Evolutionary conservation across 2,888 invertebrate species (phyloP), one percentile per base, ranked within the genome.

Genomic region (Caenorhabditis plicata): DNA sequence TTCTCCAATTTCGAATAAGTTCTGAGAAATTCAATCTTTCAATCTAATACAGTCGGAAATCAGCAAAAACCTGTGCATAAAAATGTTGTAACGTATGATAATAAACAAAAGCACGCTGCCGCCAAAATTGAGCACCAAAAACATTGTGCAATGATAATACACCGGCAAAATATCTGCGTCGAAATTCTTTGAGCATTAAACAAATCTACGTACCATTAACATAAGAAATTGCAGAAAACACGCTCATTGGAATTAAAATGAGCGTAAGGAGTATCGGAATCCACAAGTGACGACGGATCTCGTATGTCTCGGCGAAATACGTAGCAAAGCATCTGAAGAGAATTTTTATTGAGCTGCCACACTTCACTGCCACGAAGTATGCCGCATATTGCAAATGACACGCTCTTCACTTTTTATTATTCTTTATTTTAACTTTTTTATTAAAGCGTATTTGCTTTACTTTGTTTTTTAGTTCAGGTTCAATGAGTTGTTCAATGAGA

Each of bases 301-400:
- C 60, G 23, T 60, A 60, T 4, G 44, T 53, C 19, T 42, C 49
- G 3, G 53, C 48, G 4, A 49, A 52, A 26, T 49, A 60, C 11
- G 60, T 60, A 19, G 60, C 60, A 33, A 60, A 60, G 29, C 52
- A 53, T 17, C 56, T 52, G 35, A n/a, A 39, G 25, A 22, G 25
- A 4, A 17, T 8, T 17, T 15, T 27, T 9, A 41, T n/a, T 20
- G 1, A 15, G 9, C n/a, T n/a, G n/a, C n/a, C n/a, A n/a, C n/a
- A n/a, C n/a, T n/a, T n/a, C n/a, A n/a, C n/a, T n/a, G n/a, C n/a
- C n/a, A n/a, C n/a, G n/a, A n/a, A n/a, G n/a, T n/a, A n/a, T n/a
- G n/a, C n/a, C n/a, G n/a, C n/a, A n/a, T n/a, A n/a, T n/a, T n/a
- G n/a, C n/a, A n/a, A n/a, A n/a, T n/a, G n/a, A n/a, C n/a, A n/a